These are phyloP conservation scores for Mimachlamys varia DNA, from an alignment of 2,888 invertebrate species.

Conservation along the genomic window DNA sequence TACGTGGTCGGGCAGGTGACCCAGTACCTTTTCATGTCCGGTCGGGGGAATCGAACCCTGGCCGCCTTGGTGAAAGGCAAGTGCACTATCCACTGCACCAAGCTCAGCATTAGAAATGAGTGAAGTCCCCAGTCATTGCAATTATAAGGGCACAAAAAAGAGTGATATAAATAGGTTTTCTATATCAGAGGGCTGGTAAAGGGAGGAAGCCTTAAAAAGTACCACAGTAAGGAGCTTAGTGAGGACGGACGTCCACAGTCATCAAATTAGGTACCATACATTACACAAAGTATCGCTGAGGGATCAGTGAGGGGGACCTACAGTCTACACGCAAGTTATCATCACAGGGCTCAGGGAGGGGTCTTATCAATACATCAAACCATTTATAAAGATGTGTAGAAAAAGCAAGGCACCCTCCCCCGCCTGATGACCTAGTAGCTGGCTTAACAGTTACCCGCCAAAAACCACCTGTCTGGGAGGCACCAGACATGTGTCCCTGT, in stretches of 20 bases:
- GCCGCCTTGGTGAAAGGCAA: too few species aligned
- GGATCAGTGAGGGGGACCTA: not conserved
- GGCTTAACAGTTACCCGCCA: not conserved
- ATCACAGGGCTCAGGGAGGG: not conserved
- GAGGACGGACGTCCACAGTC: not conserved
- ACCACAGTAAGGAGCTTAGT: too few species aligned
- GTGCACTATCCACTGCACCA: too few species aligned
- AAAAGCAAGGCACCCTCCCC: not conserved
- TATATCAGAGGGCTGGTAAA: too few species aligned
- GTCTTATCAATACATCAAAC: not conserved
- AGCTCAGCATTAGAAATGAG: too few species aligned
- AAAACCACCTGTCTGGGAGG: conserved; percentile 23
- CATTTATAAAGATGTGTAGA: conserved; percentile 32
- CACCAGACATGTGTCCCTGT: conserved; percentile 6
- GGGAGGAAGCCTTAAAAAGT: too few species aligned
- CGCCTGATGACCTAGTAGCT: conserved; percentile 8
- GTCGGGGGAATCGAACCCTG: too few species aligned
- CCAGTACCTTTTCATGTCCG: too few species aligned
- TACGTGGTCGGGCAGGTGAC: too few species aligned
- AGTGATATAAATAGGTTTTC: too few species aligned
- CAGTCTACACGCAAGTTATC: not conserved
- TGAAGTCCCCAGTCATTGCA: too few species aligned
- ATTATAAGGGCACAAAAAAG: too few species aligned
- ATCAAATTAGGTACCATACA: not conserved
- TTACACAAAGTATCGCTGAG: not conserved